A percentile compares a stretch with the other conserved stretches of the same genome.
These are phyloP conservation scores for Drosophila infuscata DNA, from an alignment of 2,888 invertebrate species.

Conservation along the genomic window DNA sequence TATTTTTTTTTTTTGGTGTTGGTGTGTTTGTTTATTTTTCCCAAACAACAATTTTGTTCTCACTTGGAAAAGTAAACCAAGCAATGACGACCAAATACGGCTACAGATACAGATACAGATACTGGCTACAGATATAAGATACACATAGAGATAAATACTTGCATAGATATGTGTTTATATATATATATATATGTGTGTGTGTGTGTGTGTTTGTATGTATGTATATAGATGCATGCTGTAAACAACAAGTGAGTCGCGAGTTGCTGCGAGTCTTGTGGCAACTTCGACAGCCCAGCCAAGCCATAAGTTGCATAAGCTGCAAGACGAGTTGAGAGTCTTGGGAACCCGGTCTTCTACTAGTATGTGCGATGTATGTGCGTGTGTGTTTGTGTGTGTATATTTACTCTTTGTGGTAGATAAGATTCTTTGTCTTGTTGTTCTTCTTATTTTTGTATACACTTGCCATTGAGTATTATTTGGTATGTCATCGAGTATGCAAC, in stretches of 20 bases:
- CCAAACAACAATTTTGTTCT: slow-evolving; percentile 74
- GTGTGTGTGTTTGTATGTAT: slow-evolving; percentile 28
- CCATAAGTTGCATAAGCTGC: slow-evolving; percentile 61
- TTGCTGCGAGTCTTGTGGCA: slow-evolving; percentile 14
- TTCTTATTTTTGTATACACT: slow-evolving; percentile 3
- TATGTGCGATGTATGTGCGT: neutral
- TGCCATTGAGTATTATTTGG: neutral
- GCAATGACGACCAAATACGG: slow-evolving; percentile 26
- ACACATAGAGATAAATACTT: slow-evolving; percentile 55
- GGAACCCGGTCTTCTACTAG: slow-evolving; percentile 30
- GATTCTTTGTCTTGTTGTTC: slow-evolving; percentile 35
- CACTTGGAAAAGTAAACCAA: slow-evolving; percentile 77
- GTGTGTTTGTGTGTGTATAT: slow-evolving; percentile 22
- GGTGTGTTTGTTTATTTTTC: slow-evolving; percentile 72
- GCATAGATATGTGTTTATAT: slow-evolving; percentile 24
- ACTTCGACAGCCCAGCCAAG: neutral
- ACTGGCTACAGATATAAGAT: slow-evolving; percentile 24
- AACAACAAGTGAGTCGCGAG: slow-evolving; percentile 43
- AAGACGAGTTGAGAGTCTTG: slow-evolving; percentile 28
- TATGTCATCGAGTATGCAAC: neutral
- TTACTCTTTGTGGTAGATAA: slow-evolving; percentile 58
- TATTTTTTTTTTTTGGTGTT: slow-evolving; percentile 25
- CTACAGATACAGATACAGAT: slow-evolving; percentile 28
- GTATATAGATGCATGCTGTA: slow-evolving; percentile 19
- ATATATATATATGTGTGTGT: slow-evolving; percentile 5